These are phyloP conservation scores for Mesoclemmys tuberculata DNA, from an alignment of 2,113 vertebrate genomes.

Conservation along the genomic window DNA sequence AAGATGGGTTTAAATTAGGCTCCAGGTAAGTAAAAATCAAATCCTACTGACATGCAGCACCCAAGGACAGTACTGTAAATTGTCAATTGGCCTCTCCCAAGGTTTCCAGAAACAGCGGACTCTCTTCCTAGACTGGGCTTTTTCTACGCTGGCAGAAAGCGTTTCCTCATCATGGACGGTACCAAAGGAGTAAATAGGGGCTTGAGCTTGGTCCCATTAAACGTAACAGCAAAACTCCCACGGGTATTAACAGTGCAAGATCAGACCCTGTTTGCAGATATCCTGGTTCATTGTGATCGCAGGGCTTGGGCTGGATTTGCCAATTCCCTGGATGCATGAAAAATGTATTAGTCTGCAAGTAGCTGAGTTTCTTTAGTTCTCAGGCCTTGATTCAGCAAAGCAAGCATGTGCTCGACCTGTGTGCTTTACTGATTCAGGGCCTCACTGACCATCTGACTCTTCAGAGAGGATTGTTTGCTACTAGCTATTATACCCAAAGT, in stretches of 20 bases:
- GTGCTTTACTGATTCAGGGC: background rate
- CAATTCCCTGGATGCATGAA: background rate
- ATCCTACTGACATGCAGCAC: background rate
- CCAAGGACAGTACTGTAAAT: background rate
- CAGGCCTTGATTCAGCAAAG: background rate
- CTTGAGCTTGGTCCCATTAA: background rate
- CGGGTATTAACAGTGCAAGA: background rate
- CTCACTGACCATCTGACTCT: background rate
- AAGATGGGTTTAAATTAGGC: background rate
- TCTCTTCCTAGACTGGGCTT: background rate
- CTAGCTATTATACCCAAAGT: background rate
- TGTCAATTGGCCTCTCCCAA: background rate
- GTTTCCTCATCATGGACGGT: background rate
- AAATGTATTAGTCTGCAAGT: background rate
- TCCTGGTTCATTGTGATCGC: background rate
- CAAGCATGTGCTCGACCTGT: background rate
- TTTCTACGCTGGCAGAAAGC: fast-evolving
- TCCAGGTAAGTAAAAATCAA: background rate
- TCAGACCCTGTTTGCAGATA: fast-evolving
- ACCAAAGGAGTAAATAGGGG: background rate
- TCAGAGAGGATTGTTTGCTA: background rate
- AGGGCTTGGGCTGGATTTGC: background rate
- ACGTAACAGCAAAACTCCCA: background rate
- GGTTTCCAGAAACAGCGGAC: background rate
- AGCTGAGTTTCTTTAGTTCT: background rate